Evolutionary conservation across 1,140 invertebrate species (phyloP).

Genomic region (Panulirus ornatus): DNA sequence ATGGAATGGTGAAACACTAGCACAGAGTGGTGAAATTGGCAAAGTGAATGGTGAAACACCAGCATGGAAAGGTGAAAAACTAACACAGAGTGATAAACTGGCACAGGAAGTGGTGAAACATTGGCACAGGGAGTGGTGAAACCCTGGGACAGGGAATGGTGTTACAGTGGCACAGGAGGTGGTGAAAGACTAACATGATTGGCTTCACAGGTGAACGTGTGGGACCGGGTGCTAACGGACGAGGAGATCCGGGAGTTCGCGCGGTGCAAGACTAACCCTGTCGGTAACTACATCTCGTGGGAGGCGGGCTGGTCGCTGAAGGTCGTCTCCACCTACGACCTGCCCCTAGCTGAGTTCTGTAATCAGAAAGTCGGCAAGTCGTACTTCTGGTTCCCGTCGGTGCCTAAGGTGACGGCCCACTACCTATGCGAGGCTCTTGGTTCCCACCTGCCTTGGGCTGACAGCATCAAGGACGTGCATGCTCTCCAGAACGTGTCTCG

Average conservation of each 20-base stretch:
- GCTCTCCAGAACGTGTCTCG: neutral
- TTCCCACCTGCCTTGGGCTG: conserved; percentile 27
- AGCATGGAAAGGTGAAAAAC: too few species aligned
- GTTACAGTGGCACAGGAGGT: too few species aligned
- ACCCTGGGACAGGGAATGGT: too few species aligned
- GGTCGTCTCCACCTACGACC: conserved; percentile 42
- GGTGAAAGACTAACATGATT: too few species aligned
- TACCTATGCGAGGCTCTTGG: conserved; percentile 56
- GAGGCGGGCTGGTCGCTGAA: conserved; percentile 38
- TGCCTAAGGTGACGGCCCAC: conserved; percentile 41
- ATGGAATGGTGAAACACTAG: too few species aligned
- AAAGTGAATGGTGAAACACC: too few species aligned
- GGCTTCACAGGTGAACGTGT: conserved; percentile 60
- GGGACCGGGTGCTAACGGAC: conserved; percentile 45
- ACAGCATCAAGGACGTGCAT: conserved; percentile 3
- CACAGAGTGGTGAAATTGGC: too few species aligned
- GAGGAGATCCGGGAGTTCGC: conserved; percentile 41
- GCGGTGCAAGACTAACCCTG: conserved; percentile 24
- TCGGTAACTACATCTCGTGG: conserved; percentile 66
- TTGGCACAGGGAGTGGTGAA: too few species aligned
- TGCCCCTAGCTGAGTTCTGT: conserved; percentile 34
- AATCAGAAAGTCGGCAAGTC: conserved; percentile 26
- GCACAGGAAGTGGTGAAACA: too few species aligned
- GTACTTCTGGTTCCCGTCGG: conserved; percentile 48
- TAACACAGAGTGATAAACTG: too few species aligned